These are phyloP conservation scores for Sciurus vulgaris DNA, from an alignment of 2,797 vertebrate genomes.

Conservation along the genomic window DNA sequence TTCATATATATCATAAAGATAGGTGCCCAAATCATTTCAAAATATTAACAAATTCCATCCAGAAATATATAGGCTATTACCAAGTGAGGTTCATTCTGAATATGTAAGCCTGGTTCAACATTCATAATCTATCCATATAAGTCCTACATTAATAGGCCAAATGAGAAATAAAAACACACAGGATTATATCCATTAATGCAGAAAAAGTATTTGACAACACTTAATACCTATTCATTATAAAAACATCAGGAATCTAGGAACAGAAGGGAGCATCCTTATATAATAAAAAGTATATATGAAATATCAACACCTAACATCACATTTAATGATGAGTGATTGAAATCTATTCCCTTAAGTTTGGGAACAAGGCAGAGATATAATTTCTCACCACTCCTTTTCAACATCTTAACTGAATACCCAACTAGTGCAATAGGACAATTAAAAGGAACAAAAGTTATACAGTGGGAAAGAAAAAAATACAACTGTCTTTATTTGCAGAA, in stretches of 20 bases:
- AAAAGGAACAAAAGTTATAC: neutral
- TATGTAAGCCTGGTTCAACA: neutral
- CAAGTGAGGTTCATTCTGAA: neutral
- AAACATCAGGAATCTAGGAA: neutral
- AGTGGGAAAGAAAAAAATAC: neutral
- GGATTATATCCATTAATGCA: neutral
- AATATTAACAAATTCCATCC: neutral
- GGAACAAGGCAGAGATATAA: neutral
- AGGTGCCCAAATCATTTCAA: neutral
- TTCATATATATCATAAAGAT: neutral
- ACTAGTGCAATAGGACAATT: neutral
- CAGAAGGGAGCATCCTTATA: neutral
- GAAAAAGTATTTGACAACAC: neutral
- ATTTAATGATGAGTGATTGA: neutral
- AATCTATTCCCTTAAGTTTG: neutral
- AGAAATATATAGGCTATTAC: neutral
- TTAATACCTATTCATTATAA: neutral
- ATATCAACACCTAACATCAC: neutral
- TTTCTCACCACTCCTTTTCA: neutral
- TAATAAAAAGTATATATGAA: neutral
- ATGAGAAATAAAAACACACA: neutral
- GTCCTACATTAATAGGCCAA: neutral
- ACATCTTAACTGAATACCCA: neutral
- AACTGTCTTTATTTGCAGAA: neutral
- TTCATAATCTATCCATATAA: neutral